Evolutionary conservation across 2,888 invertebrate genomes (phyloP).

Genomic region (Drosophila fulvimacula): DNA sequence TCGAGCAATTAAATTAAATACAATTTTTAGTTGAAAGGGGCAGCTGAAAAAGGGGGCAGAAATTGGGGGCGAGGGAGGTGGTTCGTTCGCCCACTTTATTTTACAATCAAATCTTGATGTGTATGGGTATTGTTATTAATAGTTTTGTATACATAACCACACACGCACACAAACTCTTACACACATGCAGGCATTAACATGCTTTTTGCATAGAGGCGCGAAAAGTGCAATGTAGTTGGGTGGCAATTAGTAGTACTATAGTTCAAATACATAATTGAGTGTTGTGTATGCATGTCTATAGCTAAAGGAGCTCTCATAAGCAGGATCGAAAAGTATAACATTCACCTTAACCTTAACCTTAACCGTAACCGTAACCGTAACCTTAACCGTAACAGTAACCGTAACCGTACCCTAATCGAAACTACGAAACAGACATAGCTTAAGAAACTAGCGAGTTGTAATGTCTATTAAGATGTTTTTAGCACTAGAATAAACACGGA

Average conservation of each 20-base stretch:
- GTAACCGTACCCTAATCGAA: conserved; percentile 28
- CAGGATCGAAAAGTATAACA: conserved; percentile 26
- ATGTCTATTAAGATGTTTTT: conserved; percentile 73
- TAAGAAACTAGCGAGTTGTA: conserved; percentile 67
- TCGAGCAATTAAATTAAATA: conserved; percentile 56
- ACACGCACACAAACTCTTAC: not conserved
- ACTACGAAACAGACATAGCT: conserved; percentile 41
- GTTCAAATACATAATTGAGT: conserved; percentile 40
- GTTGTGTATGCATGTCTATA: conserved; percentile 49
- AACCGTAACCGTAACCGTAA: conserved; percentile 13
- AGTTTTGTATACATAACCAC: conserved; percentile 9
- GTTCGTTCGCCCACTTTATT: conserved; percentile 32
- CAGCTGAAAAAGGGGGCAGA: conserved; percentile 7
- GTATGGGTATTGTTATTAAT: conserved; percentile 21
- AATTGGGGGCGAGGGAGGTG: conserved; percentile 1
- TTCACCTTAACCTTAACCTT: conserved; percentile 6
- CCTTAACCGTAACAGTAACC: conserved; percentile 8
- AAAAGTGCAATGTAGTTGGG: conserved; percentile 23
- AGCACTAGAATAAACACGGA: conserved; percentile 70
- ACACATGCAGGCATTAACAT: not conserved
- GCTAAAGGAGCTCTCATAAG: conserved; percentile 32
- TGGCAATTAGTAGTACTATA: conserved; percentile 30
- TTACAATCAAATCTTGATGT: conserved; percentile 22
- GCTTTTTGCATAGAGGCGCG: conserved; percentile 5
- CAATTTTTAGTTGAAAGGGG: no score